These are phyloP conservation scores for Cataglyphis altisquamis DNA, from an alignment of 2,888 invertebrate genomes.

Conservation along the genomic window DNA sequence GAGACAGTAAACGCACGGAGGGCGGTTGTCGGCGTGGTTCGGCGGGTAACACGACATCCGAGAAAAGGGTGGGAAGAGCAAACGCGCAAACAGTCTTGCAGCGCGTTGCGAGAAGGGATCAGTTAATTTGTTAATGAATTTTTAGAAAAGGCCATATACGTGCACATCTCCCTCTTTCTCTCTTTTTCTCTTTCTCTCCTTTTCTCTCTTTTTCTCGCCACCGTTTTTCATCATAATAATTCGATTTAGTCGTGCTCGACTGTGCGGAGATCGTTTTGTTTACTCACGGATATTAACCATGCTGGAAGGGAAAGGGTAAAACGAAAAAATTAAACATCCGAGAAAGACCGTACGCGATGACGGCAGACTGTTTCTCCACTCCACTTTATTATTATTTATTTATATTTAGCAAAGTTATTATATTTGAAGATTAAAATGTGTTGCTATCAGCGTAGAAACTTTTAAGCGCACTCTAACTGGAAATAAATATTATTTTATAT, in stretches of 20 bases:
- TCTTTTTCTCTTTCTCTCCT: too few species aligned
- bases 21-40: constrained; percentile 23
- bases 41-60: constrained; percentile 13
- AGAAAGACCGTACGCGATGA: background rate
- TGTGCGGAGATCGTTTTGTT: constrained; percentile 69
- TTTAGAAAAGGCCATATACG: constrained; percentile 70
- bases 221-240: constrained; percentile 77
- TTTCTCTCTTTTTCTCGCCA: background rate
- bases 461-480: too few species aligned
- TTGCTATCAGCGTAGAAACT: background rate
- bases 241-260: constrained; percentile 65
- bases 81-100: constrained; percentile 68
- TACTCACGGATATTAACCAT: constrained; percentile 68
- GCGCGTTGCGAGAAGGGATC: constrained; percentile 72
- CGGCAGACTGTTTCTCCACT: constrained; percentile 4
- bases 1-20: constrained; percentile 34
- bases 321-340: constrained; percentile 5
- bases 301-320: background rate
- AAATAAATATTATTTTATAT: background rate
- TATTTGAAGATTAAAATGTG: background rate
- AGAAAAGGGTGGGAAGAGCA: constrained; percentile 2
- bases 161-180: background rate
- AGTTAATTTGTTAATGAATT: constrained; percentile 81
- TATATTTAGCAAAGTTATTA: background rate
- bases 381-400: too few species aligned